phyloP scores from a whole-genome alignment of 2,888 invertebrate species.

The Serrognathus titanus region DNA sequence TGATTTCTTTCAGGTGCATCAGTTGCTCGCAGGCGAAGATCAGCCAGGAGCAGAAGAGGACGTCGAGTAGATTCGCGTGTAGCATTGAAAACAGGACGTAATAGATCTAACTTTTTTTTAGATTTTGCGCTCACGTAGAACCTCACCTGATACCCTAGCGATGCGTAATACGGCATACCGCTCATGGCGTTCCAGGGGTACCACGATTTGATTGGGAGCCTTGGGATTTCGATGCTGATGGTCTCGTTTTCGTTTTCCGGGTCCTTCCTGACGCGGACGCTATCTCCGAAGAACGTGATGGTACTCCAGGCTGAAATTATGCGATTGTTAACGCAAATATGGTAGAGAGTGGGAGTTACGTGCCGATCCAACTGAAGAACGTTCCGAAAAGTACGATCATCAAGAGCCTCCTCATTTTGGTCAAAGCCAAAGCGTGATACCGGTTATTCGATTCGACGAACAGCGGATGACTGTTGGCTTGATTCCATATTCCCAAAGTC shows the following conservation, averaged over 20 bases:
- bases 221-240: slow-evolving; percentile 64
- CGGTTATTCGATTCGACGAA: slow-evolving; percentile 75
- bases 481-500: slow-evolving; percentile 79
- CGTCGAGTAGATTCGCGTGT: slow-evolving; percentile 60
- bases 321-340: not conserved
- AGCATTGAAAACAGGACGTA: slow-evolving; percentile 47
- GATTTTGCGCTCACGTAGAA: not conserved
- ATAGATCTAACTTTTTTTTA: slow-evolving; percentile 37
- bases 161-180: slow-evolving; percentile 64
- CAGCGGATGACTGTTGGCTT: slow-evolving; percentile 77
- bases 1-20: slow-evolving; percentile 79
- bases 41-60: slow-evolving; percentile 80
- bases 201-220: slow-evolving; percentile 71
- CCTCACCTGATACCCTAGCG: slow-evolving; percentile 63
- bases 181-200: slow-evolving; percentile 75
- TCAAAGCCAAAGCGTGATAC: slow-evolving; percentile 70
- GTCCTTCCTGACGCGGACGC: slow-evolving; percentile 63
- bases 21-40: slow-evolving; percentile 84
- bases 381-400: slow-evolving; percentile 65
- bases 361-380: slow-evolving; percentile 51
- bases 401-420: slow-evolving; percentile 71
- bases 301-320: slow-evolving; percentile 65
- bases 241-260: slow-evolving; percentile 70
- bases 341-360: not conserved
- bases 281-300: slow-evolving; percentile 77